phyloP scores from a whole-genome alignment of 2,113 vertebrate species.

The Siphamia tubifer region DNA sequence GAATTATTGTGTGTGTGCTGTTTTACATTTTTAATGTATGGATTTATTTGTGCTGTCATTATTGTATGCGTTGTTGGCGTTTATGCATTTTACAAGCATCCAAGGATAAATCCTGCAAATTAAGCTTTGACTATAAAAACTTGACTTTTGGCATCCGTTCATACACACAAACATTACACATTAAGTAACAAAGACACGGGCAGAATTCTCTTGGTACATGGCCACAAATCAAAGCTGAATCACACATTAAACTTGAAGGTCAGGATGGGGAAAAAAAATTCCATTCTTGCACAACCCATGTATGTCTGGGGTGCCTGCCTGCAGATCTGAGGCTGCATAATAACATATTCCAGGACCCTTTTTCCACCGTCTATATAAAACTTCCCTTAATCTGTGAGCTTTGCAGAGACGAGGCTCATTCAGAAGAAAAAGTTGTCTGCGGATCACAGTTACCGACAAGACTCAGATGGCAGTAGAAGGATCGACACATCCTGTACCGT shows the following conservation, averaged over 20 bases:
- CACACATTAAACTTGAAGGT: conserved; percentile 19
- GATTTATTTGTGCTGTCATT: no score
- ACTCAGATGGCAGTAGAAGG: background rate
- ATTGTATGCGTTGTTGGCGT: no score
- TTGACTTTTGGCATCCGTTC: no score
- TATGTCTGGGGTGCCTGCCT: conserved; percentile 8
- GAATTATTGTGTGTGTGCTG: no score
- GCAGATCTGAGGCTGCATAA: background rate
- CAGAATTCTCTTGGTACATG: background rate
- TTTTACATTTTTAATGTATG: no score
- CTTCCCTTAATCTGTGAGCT: background rate
- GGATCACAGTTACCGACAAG: no score
- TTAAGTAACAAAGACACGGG: no score
- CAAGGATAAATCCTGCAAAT: no score
- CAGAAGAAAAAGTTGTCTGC: background rate
- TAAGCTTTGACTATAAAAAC: no score
- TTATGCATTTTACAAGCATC: no score
- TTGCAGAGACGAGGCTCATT: background rate
- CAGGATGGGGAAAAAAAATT: background rate
- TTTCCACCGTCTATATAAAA: conserved; percentile 13
- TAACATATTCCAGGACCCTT: background rate
- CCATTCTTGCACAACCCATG: background rate
- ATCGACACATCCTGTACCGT: background rate
- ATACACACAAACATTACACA: no score
- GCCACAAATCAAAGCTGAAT: background rate